Evolutionary conservation across 2,888 invertebrate species (phyloP).

Genomic region (Hydriomena furcata): DNA sequence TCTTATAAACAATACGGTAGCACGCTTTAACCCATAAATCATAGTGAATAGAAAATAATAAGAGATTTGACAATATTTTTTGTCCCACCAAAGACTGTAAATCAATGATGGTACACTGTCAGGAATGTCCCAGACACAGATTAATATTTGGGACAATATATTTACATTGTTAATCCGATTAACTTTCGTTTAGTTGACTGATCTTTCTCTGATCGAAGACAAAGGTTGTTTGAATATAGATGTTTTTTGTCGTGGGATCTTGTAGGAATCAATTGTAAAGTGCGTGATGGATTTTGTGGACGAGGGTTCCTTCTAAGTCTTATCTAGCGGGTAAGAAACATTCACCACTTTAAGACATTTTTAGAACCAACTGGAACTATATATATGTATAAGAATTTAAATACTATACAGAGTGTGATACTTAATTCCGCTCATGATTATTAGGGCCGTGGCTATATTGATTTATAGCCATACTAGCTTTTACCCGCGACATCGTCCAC

Average conservation of each 20-base stretch:
- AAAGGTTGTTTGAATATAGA: constrained; percentile 48
- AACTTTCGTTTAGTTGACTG: constrained; percentile 58
- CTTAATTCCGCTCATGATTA: too few species aligned
- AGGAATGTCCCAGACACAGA: constrained; percentile 53
- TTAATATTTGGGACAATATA: constrained; percentile 61
- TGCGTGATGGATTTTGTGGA: background rate
- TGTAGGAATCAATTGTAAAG: constrained; percentile 34
- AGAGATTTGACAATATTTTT: constrained; percentile 27
- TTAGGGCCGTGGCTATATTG: too few species aligned
- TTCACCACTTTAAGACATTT: too few species aligned
- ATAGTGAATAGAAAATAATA: constrained; percentile 19
- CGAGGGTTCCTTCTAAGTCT: constrained; percentile 3
- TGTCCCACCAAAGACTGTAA: constrained; percentile 37
- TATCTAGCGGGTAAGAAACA: too few species aligned
- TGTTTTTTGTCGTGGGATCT: constrained; percentile 50
- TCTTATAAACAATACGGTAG: constrained; percentile 30
- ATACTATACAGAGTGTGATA: too few species aligned
- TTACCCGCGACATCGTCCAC: too few species aligned
- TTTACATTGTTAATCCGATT: constrained; percentile 74
- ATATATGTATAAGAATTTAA: too few species aligned
- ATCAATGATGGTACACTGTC: constrained; percentile 50
- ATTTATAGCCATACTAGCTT: too few species aligned
- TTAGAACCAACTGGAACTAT: too few species aligned
- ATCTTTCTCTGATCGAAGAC: constrained; percentile 57
- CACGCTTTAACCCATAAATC: constrained; percentile 29